Evolutionary conservation across 2,113 vertebrate species (phyloP).

Genomic region (Ascaphus truei): DNA sequence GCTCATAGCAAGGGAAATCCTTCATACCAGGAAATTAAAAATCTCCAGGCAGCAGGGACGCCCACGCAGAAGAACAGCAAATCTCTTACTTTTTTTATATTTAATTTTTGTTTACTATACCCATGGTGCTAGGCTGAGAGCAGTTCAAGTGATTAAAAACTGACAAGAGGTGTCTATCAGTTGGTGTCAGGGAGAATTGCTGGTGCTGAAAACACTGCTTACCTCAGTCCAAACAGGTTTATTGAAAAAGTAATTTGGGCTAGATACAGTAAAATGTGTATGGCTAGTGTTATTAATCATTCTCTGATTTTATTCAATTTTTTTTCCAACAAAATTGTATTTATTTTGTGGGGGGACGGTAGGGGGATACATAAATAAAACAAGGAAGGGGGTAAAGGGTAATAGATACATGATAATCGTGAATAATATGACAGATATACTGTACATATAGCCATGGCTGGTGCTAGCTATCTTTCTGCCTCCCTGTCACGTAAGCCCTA

Average conservation of each 20-base stretch:
- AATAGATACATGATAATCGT: no score
- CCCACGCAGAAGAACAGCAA: conserved; percentile 32
- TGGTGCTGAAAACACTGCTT: not conserved
- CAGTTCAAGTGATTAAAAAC: conserved; percentile 38
- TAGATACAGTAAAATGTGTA: not conserved
- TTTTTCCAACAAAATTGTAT: no score
- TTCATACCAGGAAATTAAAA: conserved; percentile 43
- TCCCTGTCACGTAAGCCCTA: no score
- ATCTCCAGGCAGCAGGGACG: conserved; percentile 38
- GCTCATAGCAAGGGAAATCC: conserved; percentile 51
- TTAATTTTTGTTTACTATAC: conserved; percentile 39
- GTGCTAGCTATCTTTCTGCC: no score
- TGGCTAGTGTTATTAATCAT: not conserved
- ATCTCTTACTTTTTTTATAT: conserved; percentile 26
- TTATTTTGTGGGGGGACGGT: no score
- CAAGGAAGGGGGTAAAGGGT: no score
- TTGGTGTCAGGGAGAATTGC: not conserved
- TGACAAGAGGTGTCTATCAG: conserved; percentile 37
- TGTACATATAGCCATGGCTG: no score
- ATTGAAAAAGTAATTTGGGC: not conserved
- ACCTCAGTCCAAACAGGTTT: not conserved
- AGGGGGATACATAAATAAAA: no score
- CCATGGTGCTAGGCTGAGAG: conserved; percentile 26
- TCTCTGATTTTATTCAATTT: not conserved
- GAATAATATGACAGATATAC: no score